phyloP scores from a whole-genome alignment of 2,113 vertebrate species.

The Boulengeromyrus knoepffleri region DNA sequence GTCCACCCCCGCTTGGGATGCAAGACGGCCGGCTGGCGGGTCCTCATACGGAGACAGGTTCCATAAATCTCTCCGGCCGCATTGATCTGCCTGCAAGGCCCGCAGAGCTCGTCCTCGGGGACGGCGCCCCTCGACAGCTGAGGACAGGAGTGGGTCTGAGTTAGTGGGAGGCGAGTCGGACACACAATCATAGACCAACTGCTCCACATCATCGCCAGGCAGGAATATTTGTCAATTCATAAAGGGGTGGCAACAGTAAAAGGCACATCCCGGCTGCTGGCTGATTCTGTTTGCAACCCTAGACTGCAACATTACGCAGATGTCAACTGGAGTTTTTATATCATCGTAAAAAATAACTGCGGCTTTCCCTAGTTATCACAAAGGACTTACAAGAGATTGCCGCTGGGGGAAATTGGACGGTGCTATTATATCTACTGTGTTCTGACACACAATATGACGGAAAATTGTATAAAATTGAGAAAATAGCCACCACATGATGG shows the following conservation, averaged over 20 bases:
- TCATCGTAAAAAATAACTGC: slow-evolving; percentile 44
- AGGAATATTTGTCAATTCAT: slow-evolving; percentile 34
- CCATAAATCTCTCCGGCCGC: slow-evolving; percentile 6
- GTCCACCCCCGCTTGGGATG: slow-evolving; percentile 1
- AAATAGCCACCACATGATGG: slow-evolving; percentile 38
- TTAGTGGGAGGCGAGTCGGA: neutral
- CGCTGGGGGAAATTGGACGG: slow-evolving; percentile 35
- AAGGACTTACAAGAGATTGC: slow-evolving; percentile 18
- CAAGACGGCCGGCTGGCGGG: slow-evolving; percentile 3
- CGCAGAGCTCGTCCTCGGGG: neutral
- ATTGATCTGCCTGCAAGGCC: slow-evolving; percentile 3
- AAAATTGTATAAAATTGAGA: slow-evolving; percentile 41
- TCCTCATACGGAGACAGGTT: slow-evolving; percentile 10
- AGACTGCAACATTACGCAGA: slow-evolving; percentile 51
- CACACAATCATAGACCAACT: slow-evolving; percentile 11
- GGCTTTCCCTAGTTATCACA: slow-evolving; percentile 1
- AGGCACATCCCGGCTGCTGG: neutral
- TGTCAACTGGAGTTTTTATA: slow-evolving; percentile 51
- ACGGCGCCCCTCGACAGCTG: neutral
- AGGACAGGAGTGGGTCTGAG: neutral
- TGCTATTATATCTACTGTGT: slow-evolving; percentile 49
- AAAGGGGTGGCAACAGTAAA: slow-evolving; percentile 21
- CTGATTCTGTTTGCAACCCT: slow-evolving; percentile 35
- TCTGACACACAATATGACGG: slow-evolving; percentile 51
- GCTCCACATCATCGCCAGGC: neutral